A percentile compares a stretch with the other conserved stretches of the same genome.
phyloP scores from a whole-genome alignment of 2,888 invertebrate species.

The Himalopsyche anomala region DNA sequence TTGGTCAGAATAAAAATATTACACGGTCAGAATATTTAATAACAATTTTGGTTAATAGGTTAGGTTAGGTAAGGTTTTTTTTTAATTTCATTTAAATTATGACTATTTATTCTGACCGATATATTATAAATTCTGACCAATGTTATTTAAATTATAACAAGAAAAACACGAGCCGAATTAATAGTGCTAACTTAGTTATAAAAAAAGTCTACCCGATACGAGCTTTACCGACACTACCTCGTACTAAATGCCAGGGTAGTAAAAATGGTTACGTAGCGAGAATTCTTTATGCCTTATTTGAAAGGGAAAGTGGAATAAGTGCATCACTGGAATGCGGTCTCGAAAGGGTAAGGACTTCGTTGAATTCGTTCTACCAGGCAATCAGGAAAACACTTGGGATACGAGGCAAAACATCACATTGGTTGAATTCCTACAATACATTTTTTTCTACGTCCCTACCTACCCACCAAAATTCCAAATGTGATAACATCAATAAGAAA shows the following conservation, averaged over 20 bases:
- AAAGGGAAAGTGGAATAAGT: conserved; percentile 59
- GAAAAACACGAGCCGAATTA: too few species aligned
- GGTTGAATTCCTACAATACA: conserved; percentile 44
- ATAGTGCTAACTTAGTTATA: too few species aligned
- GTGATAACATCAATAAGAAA: too few species aligned
- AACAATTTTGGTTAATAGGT: too few species aligned
- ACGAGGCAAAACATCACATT: conserved; percentile 47
- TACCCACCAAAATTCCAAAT: conserved; percentile 7
- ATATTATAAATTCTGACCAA: too few species aligned
- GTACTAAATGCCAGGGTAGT: conserved; percentile 37
- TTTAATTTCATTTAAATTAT: too few species aligned
- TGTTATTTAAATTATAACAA: too few species aligned
- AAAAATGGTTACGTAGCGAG: not conserved
- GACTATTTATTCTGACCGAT: too few species aligned
- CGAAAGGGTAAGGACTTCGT: conserved; percentile 72
- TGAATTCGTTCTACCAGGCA: conserved; percentile 70
- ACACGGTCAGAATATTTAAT: too few species aligned
- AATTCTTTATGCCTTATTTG: not conserved
- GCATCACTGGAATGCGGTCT: conserved; percentile 67
- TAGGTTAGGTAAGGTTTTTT: too few species aligned
- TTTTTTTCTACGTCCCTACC: not conserved
- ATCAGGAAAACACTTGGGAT: conserved; percentile 66
- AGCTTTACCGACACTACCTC: not conserved
- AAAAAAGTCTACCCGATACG: not conserved
- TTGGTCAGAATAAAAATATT: too few species aligned